These are phyloP conservation scores for Siniperca obscura DNA, from an alignment of 2,797 vertebrate species.

Conservation along the genomic window DNA sequence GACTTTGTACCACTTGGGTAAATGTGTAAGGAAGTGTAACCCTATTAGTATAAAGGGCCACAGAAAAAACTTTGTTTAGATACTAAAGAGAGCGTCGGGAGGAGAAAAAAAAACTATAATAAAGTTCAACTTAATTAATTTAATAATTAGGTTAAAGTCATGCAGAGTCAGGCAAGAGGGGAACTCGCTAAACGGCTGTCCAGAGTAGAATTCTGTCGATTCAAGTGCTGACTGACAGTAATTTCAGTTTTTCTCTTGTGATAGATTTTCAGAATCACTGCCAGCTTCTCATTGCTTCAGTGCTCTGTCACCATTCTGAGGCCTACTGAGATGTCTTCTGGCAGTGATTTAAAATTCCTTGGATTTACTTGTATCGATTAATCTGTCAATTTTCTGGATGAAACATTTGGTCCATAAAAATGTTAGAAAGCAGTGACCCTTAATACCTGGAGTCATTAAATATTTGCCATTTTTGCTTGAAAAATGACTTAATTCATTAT, in stretches of 20 bases:
- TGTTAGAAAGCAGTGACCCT: neutral
- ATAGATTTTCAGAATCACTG: conserved; percentile 26
- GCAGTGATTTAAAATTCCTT: neutral
- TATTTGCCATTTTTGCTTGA: neutral
- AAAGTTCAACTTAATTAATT: neutral
- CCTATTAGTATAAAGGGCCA: neutral
- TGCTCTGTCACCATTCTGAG: conserved; percentile 13
- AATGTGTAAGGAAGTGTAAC: conserved; percentile 20
- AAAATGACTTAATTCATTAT: neutral
- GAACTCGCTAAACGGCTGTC: neutral
- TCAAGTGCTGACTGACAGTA: neutral
- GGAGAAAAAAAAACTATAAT: neutral
- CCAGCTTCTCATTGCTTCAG: neutral
- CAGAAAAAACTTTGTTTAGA: neutral
- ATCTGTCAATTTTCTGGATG: neutral
- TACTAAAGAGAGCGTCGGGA: neutral
- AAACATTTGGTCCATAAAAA: neutral
- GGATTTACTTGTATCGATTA: neutral
- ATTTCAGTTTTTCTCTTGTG: conserved; percentile 19
- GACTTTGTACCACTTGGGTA: neutral
- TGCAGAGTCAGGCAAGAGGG: neutral
- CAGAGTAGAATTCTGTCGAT: neutral
- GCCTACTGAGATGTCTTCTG: neutral
- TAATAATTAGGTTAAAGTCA: neutral
- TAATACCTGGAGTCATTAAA: neutral